Evolutionary conservation across 2,888 invertebrate genomes (phyloP).

Genomic region (Limulus polyphemus): DNA sequence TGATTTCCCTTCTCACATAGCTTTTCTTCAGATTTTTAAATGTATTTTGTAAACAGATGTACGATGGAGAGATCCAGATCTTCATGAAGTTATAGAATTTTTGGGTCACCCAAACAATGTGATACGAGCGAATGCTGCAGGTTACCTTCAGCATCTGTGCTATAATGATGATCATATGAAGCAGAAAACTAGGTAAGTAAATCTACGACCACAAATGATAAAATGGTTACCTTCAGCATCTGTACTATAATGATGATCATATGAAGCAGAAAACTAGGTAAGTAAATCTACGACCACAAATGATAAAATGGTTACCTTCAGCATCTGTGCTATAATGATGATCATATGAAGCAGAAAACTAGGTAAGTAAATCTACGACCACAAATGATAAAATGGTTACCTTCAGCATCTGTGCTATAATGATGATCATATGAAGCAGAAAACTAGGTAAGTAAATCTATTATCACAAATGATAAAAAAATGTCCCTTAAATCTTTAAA

Average conservation of each 20-base stretch:
- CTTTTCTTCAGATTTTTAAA: neutral
- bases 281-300: slow-evolving; percentile 1
- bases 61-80: slow-evolving; percentile 92
- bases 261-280: slow-evolving; percentile 92
- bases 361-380: slow-evolving; percentile 41
- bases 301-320: slow-evolving; percentile 98
- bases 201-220: neutral
- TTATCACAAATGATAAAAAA: neutral
- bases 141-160: slow-evolving; percentile 94
- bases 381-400: too few relatives aligned
- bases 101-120: slow-evolving; percentile 86
- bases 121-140: slow-evolving; percentile 95
- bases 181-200: slow-evolving; percentile 68
- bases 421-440: too few relatives aligned
- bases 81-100: slow-evolving; percentile 97
- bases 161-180: slow-evolving; percentile 98
- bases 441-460: slow-evolving; percentile 45
- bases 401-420: too few relatives aligned
- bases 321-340: slow-evolving; percentile 96
- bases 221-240: slow-evolving; percentile 77
- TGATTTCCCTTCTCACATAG: too few relatives aligned
- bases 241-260: slow-evolving; percentile 96
- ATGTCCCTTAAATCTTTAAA: neutral
- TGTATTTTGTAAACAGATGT: slow-evolving; percentile 39
- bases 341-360: slow-evolving; percentile 96